Evolutionary conservation across 2,113 vertebrate genomes (phyloP).

Genomic region (Chaetodon auriga): DNA sequence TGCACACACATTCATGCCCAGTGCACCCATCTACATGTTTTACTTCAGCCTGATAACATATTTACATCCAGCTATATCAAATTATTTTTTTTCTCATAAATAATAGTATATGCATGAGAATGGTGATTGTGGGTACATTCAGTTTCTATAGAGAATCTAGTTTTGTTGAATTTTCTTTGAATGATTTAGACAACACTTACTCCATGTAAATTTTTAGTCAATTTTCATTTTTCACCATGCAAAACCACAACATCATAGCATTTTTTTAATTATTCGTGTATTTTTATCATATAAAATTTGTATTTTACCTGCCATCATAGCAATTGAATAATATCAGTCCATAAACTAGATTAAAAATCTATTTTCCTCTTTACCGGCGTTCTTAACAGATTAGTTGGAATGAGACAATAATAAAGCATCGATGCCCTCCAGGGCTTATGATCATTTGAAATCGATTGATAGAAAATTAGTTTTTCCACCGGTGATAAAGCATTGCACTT

Average conservation of each 20-base stretch:
- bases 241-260: neutral
- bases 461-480: slow-evolving; percentile 74
- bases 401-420: slow-evolving; percentile 71
- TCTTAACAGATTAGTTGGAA: slow-evolving; percentile 55
- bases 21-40: slow-evolving; percentile 25
- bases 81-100: neutral
- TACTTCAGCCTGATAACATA: slow-evolving; percentile 17
- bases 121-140: neutral
- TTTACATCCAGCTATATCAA: slow-evolving; percentile 32
- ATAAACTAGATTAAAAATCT: slow-evolving; percentile 16
- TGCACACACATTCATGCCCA: slow-evolving; percentile 41
- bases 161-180: neutral
- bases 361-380: slow-evolving; percentile 11
- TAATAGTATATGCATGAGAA: slow-evolving; percentile 13
- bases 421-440: slow-evolving; percentile 60
- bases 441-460: slow-evolving; percentile 82
- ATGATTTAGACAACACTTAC: neutral
- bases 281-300: neutral
- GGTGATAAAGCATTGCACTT: slow-evolving; percentile 76
- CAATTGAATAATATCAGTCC: slow-evolving; percentile 8
- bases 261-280: neutral
- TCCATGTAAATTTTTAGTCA: neutral
- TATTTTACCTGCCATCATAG: neutral
- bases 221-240: neutral
- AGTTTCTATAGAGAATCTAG: neutral